A percentile compares a stretch with the other conserved stretches of the same genome.
Conservation (phyloP, 2,797 vertebrate species). For the Sebastes nivosus region DNA sequence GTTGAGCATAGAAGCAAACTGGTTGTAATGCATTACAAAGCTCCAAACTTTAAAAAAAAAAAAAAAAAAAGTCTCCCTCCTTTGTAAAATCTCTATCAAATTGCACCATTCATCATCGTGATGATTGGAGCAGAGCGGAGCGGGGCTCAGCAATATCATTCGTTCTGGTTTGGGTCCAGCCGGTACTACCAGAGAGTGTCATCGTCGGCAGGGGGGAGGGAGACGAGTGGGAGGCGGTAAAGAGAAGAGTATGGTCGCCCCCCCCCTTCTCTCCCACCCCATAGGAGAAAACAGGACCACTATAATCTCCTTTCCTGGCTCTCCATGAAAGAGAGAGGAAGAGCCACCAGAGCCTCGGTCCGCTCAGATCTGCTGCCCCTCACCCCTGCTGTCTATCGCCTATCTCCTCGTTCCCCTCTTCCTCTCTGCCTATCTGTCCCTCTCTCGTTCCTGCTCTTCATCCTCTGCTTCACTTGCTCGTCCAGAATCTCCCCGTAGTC, state of each 20-base stretch:
- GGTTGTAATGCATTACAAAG: constrained; percentile 35
- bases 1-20: constrained; percentile 18
- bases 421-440: constrained; percentile 28
- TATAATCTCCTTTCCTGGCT: constrained; percentile 88
- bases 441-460: constrained; percentile 28
- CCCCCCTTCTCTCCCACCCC: constrained; percentile 14
- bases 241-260: constrained; percentile 40
- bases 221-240: constrained; percentile 48
- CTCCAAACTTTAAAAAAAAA: constrained; percentile 22
- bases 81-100: constrained; percentile 41
- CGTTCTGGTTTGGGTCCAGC: constrained; percentile 59
- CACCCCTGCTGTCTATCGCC: constrained; percentile 67
- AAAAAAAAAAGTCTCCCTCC: not conserved
- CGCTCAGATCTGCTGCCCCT: constrained; percentile 78
- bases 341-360: constrained; percentile 80
- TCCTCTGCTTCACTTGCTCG: constrained; percentile 14
- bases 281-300: constrained; percentile 67
- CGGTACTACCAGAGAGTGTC: constrained; percentile 40
- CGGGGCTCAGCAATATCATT: constrained; percentile 34
- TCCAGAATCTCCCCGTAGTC: constrained; percentile 21
- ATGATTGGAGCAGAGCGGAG: constrained; percentile 13
- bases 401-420: constrained; percentile 48
- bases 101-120: constrained; percentile 33
- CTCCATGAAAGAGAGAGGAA: constrained; percentile 84
- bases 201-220: constrained; percentile 10